Base-by-base conservation (phyloP, 1,140 invertebrate genomes). In the Drusus annulatus region DNA sequence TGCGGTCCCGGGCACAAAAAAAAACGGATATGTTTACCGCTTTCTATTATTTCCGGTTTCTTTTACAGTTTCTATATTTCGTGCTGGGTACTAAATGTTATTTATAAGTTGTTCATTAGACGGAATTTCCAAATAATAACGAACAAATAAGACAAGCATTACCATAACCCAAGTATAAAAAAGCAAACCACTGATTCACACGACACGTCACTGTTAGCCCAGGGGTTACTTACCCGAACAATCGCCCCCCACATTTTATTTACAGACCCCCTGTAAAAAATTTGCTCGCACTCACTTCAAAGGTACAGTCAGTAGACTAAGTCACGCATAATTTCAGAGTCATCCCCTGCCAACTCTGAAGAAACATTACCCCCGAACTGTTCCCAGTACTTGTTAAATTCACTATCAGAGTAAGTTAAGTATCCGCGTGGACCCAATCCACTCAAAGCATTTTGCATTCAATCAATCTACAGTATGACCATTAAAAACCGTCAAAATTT, bases 181-280 rank as follows among this genome's bases (percentile, higher is more conserved):
- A 45, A 45, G 36, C 1, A 45, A 2, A 10, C 36, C 36, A 1
- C 36, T 2, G 5, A 1, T 36, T 45, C 10, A 45, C 36, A 45
- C 10, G 10, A 13, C 36, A 65, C 76, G 60, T 60, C 45, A n/a
- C 58, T 63, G 76, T 54, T 16, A 16, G n/a, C 5, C 3, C 7
- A 7, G 10, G 63, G 60, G 76, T 76, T 71, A 71, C 68, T 51
- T 71, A 52, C 54, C 31, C 50, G 52, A 56, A 56, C 23, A 56
- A 74, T 28, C 71, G 51, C 17, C 78, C 69, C 79, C 80, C 80
- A 56, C 71, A 78, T 77, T 73, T 79, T 81, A 81, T 83, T 81
- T 79, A 79, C 68, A 23, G 69, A 83, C 21, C 81, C 82, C 82
- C 65, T 63, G 31, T 74, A 83, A 81, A 83, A 83, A 76, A 79